Percentiles rank a stretch among this genome's conserved stretches.
These are phyloP conservation scores for Lucifuga dentata DNA, from an alignment of 2,113 vertebrate genomes.

Conservation along the genomic window DNA sequence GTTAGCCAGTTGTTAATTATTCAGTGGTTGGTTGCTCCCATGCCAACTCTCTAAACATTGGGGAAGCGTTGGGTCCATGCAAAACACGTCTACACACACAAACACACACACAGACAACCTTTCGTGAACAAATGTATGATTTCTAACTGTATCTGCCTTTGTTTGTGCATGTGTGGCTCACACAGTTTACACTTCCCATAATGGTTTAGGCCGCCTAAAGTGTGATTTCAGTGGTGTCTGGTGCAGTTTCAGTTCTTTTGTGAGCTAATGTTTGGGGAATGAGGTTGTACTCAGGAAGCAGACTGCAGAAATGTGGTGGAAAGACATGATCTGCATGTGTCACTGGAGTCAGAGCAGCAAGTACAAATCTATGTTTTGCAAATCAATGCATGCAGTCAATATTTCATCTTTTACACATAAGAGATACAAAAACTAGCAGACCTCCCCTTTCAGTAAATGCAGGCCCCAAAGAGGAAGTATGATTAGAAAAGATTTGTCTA, in stretches of 20 bases:
- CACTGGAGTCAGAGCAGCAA: neutral
- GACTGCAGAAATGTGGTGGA: neutral
- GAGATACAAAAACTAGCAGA: neutral
- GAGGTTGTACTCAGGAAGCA: neutral
- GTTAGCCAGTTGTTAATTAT: slow-evolving; percentile 77
- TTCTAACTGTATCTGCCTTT: slow-evolving; percentile 30
- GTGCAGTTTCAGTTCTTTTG: slow-evolving; percentile 51
- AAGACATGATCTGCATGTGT: no score
- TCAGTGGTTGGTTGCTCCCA: slow-evolving; percentile 60
- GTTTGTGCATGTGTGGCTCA: neutral
- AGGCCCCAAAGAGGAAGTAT: slow-evolving; percentile 49
- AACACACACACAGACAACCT: neutral
- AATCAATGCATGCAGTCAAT: neutral
- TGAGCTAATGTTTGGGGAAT: neutral
- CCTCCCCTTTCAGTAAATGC: slow-evolving; percentile 16
- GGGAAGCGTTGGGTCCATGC: slow-evolving; percentile 13
- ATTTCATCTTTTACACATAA: neutral
- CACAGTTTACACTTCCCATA: slow-evolving; percentile 38
- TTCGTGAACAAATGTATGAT: slow-evolving; percentile 20
- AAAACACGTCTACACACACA: slow-evolving; percentile 5
- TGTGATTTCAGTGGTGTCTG: slow-evolving; percentile 8
- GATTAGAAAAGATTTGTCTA: slow-evolving; percentile 34
- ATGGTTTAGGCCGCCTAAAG: slow-evolving; percentile 26
- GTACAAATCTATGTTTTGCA: neutral
- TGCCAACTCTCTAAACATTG: slow-evolving; percentile 41